A percentile compares a stretch with the other conserved stretches of the same genome.
Conservation (phyloP, 2,888 invertebrate genomes). For the Drosophila mayaguana region DNA sequence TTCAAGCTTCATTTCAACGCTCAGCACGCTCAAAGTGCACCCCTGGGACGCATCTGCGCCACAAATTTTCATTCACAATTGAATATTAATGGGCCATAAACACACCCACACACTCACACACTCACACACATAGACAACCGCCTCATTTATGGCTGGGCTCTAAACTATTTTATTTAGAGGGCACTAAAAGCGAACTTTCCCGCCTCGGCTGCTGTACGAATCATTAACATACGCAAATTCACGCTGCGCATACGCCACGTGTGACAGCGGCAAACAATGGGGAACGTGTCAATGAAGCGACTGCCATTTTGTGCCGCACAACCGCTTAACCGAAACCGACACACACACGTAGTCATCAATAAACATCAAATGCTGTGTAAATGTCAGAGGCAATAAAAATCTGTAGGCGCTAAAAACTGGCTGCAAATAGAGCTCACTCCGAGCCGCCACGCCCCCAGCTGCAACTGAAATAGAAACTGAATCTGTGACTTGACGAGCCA, state of each 20-base stretch:
- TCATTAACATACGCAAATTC: slow-evolving; percentile 58
- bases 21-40: slow-evolving; percentile 36
- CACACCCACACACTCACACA: slow-evolving; percentile 20
- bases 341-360: slow-evolving; percentile 38
- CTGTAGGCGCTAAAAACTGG: slow-evolving; percentile 60
- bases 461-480: slow-evolving; percentile 39
- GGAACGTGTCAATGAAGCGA: slow-evolving; percentile 48
- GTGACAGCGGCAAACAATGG: slow-evolving; percentile 46
- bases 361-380: slow-evolving; percentile 71
- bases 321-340: slow-evolving; percentile 59
- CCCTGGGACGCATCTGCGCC: slow-evolving; percentile 39
- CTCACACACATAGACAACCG: slow-evolving; percentile 20
- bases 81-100: slow-evolving; percentile 70
- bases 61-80: slow-evolving; percentile 54
- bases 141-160: slow-evolving; percentile 50
- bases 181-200: slow-evolving; percentile 44
- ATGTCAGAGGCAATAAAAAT: slow-evolving; percentile 74
- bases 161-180: slow-evolving; percentile 61
- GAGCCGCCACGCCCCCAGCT: not conserved
- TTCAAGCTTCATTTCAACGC: slow-evolving; percentile 40
- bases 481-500: slow-evolving; percentile 62
- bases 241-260: slow-evolving; percentile 64
- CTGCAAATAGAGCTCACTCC: slow-evolving; percentile 17
- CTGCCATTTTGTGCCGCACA: slow-evolving; percentile 57
- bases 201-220: slow-evolving; percentile 42